Evolutionary conservation across 2,888 invertebrate species (phyloP).

Genomic region (Alcis repandata): DNA sequence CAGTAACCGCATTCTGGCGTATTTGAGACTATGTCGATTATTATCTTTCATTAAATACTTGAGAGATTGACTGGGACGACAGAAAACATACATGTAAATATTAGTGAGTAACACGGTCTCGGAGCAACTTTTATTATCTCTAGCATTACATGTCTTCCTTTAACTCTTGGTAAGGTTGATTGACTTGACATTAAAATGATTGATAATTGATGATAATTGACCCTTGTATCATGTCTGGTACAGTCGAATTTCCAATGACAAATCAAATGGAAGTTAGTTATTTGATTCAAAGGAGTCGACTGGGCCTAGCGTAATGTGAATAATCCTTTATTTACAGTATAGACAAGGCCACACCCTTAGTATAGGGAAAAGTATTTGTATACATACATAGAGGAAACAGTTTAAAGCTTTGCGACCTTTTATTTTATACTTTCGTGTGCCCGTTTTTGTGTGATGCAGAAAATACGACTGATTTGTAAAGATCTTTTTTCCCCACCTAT

Average conservation of each 20-base stretch:
- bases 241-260: background rate
- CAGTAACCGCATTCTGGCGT: too few species aligned
- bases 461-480: constrained; percentile 6
- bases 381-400: too few species aligned
- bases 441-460: background rate
- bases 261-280: too few species aligned
- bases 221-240: background rate
- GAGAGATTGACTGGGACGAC: background rate
- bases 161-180: background rate
- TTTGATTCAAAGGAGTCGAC: too few species aligned
- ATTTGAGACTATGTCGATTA: too few species aligned
- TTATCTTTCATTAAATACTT: too few species aligned
- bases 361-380: too few species aligned
- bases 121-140: constrained; percentile 15
- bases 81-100: too few species aligned
- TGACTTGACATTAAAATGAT: background rate
- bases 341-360: too few species aligned
- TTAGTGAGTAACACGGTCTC: constrained; percentile 24
- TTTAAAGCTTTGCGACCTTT: background rate
- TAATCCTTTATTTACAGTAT: too few species aligned
- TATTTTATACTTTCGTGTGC: background rate
- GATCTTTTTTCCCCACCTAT: constrained; percentile 21
- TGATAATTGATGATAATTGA: background rate
- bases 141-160: background rate
- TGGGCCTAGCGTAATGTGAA: too few species aligned